Evolutionary conservation across 1,140 invertebrate species (phyloP), one percentile per base, ranked within the genome.

Genomic region (Drosophila willistoni): DNA sequence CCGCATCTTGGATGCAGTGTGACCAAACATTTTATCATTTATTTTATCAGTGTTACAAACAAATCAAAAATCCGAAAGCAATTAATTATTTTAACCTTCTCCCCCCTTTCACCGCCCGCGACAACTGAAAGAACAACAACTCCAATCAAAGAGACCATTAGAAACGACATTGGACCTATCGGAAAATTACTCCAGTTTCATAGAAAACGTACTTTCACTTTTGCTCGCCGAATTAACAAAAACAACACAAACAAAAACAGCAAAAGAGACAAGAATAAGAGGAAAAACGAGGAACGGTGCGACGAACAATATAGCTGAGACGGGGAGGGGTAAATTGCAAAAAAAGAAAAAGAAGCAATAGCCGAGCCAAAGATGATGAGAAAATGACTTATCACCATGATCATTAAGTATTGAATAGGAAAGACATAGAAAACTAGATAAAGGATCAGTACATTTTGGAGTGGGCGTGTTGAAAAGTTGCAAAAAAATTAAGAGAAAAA

Each of bases 401-500:
- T 51, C 17, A 22, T 51, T 51, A 7, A 51, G 9, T 51, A 56
- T 29, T 29, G 6, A 39, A 55, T 14, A 55, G 36, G 4, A 36
- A 60, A 39, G 17, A 17, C 57, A 34, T 4, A 36, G 6, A 19
- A n/a, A 66, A 41, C 12, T 39, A 36, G 42, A 22, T 7, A 25
- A 36, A 56, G 64, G 54, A 66, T 54, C 69, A 61, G 54, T 5
- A 14, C 10, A 44, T 44, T 25, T 36, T 29, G 29, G 19, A n/a
- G 39, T 36, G 64, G 44, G 73, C 61, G 64, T 65, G 61, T 29
- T 39, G 36, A 62, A 61, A 39, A 59, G 36, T 62, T 39, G 36
- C 65, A 47, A 59, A 60, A 60, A 60, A 39, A 60, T 60, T 39
- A 39, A 39, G 57, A 67, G 72, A 33, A 36, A 74, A 75, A 74